A percentile compares a stretch with the other conserved stretches of the same genome.
These are phyloP conservation scores for Anthoscopus minutus DNA, from an alignment of 2,113 vertebrate species.

Conservation along the genomic window DNA sequence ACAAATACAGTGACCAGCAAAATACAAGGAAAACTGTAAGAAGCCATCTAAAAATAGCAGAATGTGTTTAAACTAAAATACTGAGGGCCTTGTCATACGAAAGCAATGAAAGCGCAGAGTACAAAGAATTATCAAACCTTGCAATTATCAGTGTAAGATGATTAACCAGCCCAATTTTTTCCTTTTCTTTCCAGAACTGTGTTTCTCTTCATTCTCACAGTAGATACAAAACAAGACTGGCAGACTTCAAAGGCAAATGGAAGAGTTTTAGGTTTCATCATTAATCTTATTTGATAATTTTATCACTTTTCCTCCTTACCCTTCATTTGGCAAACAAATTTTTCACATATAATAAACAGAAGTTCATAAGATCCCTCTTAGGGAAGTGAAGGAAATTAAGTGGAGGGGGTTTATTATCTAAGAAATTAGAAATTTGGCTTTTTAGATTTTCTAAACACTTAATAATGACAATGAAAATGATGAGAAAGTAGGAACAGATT, in stretches of 20 bases:
- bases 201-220: constrained; percentile 28
- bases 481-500: not conserved
- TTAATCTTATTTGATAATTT: not conserved
- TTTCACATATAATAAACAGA: not conserved
- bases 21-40: not conserved
- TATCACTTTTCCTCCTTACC: not conserved
- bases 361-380: not conserved
- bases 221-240: not conserved
- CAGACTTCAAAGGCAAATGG: constrained; percentile 27
- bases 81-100: not conserved
- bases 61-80: not conserved
- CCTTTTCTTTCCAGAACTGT: constrained; percentile 8
- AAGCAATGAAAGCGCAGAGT: not conserved
- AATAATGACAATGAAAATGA: not conserved
- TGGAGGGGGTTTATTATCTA: not conserved
- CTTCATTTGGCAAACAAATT: not conserved
- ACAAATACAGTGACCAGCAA: not conserved
- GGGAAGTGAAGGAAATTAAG: not conserved
- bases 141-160: constrained; percentile 54
- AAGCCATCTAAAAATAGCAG: not conserved
- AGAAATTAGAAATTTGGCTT: not conserved
- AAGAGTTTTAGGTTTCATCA: not conserved
- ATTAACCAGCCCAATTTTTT: constrained; percentile 46
- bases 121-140: constrained; percentile 20
- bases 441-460: not conserved